Percentiles rank a stretch among this genome's conserved stretches.
phyloP scores from a whole-genome alignment of 2,888 invertebrate species.

The Julus scanicus region DNA sequence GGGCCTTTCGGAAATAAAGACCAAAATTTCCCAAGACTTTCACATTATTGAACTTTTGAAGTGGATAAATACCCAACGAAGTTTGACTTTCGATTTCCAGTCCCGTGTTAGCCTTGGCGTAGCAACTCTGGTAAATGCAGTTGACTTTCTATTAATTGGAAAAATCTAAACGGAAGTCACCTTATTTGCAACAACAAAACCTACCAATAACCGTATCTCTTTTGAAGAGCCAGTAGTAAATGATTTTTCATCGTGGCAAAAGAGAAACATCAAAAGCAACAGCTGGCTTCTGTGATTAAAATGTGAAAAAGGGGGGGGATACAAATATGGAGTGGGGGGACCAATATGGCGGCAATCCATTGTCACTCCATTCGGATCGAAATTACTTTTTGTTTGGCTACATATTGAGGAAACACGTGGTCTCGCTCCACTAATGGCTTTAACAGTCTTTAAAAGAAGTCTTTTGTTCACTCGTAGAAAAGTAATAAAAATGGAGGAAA shows the following conservation, averaged over 20 bases:
- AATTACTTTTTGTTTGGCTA: slow-evolving; percentile 31
- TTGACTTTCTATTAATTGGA: background rate
- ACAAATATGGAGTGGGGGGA: background rate
- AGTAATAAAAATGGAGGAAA: background rate
- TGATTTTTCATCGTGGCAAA: background rate
- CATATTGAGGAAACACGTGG: slow-evolving; percentile 12
- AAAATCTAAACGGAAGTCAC: background rate
- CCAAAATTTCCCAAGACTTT: no score
- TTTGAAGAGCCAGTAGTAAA: background rate
- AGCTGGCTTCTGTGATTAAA: slow-evolving; percentile 23
- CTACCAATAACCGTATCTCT: background rate
- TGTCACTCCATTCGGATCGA: slow-evolving; percentile 38
- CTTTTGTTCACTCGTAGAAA: background rate
- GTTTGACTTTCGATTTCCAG: background rate
- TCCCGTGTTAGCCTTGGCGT: background rate
- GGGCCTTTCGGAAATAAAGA: background rate
- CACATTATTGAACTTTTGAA: no score
- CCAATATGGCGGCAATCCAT: slow-evolving; percentile 10
- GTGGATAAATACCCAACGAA: no score
- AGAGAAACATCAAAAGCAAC: slow-evolving; percentile 5
- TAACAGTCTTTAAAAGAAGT: background rate
- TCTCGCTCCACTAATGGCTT: slow-evolving; percentile 8
- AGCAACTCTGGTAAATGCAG: background rate
- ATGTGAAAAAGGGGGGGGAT: background rate
- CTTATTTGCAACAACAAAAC: slow-evolving; percentile 36